A percentile compares a stretch with the other conserved stretches of the same genome.
phyloP scores from a whole-genome alignment of 2,888 invertebrate species.

The Ditylenchus weischeri region DNA sequence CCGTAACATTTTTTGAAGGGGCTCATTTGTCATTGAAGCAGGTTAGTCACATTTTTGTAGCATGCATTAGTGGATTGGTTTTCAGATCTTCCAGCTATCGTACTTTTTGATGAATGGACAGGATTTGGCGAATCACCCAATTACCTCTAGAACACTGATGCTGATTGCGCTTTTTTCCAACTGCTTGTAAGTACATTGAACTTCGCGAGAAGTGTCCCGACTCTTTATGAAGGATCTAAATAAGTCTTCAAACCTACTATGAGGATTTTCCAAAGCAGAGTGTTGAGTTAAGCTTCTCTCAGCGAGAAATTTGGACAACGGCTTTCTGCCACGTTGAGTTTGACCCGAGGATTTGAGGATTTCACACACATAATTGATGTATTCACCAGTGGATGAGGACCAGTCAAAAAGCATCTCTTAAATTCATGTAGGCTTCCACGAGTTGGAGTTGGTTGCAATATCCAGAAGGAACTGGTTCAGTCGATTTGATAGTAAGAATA shows the following conservation, averaged over 20 bases:
- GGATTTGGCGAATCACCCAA: too few species aligned
- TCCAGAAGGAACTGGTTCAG: slow-evolving; percentile 32
- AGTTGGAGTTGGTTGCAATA: slow-evolving; percentile 21
- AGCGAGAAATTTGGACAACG: not conserved
- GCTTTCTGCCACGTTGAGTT: not conserved
- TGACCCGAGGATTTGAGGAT: slow-evolving; percentile 24
- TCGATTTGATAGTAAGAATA: slow-evolving; percentile 23
- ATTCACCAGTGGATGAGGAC: slow-evolving; percentile 27
- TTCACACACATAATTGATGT: slow-evolving; percentile 25
- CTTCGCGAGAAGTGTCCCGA: slow-evolving; percentile 3
- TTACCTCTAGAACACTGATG: slow-evolving; percentile 28
- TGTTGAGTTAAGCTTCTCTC: slow-evolving; percentile 11
- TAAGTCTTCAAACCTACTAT: slow-evolving; percentile 7
- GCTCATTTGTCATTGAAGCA: too few species aligned
- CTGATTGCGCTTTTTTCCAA: slow-evolving; percentile 26
- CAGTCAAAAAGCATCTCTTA: slow-evolving; percentile 24
- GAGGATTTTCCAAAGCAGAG: slow-evolving; percentile 8
- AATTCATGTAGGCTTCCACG: slow-evolving; percentile 21
- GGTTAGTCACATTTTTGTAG: too few species aligned
- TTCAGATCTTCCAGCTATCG: too few species aligned
- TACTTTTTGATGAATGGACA: too few species aligned
- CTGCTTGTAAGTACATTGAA: slow-evolving; percentile 13
- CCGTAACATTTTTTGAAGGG: too few species aligned
- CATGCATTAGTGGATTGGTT: too few species aligned
- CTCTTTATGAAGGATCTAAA: not conserved